Conservation (phyloP, 2,888 invertebrate species). For the Mythimna pallens region DNA sequence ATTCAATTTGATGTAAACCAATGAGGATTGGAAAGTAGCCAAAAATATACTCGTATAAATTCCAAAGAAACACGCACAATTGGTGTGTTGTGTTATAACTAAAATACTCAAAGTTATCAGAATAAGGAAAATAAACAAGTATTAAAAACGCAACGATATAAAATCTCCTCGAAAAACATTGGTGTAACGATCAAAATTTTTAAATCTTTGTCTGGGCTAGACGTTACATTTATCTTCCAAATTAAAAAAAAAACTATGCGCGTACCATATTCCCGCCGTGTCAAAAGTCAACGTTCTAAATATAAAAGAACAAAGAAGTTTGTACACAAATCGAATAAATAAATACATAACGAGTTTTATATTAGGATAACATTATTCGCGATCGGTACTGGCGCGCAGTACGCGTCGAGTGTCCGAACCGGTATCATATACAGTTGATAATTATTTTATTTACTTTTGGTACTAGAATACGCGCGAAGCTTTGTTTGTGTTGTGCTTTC, state of each 20-base stretch:
- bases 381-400: slow-evolving; percentile 68
- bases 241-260: neutral
- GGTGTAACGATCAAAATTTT: neutral
- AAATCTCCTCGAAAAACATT: slow-evolving; percentile 4
- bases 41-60: slow-evolving; percentile 2
- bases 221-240: slow-evolving; percentile 12
- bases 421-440: slow-evolving; percentile 63
- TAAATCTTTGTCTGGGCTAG: neutral
- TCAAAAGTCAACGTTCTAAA: slow-evolving; percentile 82
- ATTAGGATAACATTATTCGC: slow-evolving; percentile 74
- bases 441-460: slow-evolving; percentile 65
- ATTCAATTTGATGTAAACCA: slow-evolving; percentile 4
- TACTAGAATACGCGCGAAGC: slow-evolving; percentile 55
- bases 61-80: slow-evolving; percentile 1
- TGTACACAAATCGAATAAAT: slow-evolving; percentile 77
- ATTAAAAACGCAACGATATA: neutral
- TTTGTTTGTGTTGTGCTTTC: slow-evolving; percentile 52
- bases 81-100: neutral
- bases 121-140: slow-evolving; percentile 20
- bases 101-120: neutral
- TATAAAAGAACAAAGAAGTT: slow-evolving; percentile 80
- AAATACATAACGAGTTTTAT: slow-evolving; percentile 73
- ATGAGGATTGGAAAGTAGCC: slow-evolving; percentile 9
- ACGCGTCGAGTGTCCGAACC: slow-evolving; percentile 60
- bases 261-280: slow-evolving; percentile 59